These are phyloP conservation scores for Rutilus rutilus DNA, from an alignment of 2,113 vertebrate genomes.

Conservation along the genomic window DNA sequence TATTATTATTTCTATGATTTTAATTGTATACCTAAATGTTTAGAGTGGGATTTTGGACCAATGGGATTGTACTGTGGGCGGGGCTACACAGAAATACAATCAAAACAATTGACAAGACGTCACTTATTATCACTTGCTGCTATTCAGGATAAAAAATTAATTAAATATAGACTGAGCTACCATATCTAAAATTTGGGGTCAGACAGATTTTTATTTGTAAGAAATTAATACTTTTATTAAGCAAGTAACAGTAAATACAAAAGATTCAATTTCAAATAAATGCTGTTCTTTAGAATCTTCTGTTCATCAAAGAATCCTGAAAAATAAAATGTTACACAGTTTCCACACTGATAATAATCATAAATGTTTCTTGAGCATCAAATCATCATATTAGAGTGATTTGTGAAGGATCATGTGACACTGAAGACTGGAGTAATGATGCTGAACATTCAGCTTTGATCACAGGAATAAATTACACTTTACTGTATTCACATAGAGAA, in stretches of 20 bases:
- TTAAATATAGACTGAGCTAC: neutral
- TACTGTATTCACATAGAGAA: neutral
- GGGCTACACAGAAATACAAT: neutral
- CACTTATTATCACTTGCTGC: neutral
- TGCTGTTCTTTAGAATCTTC: neutral
- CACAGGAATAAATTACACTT: no score
- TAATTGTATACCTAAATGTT: no score
- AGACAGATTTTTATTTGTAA: neutral
- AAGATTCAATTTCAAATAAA: neutral
- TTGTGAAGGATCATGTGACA: no score
- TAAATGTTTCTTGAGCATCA: neutral
- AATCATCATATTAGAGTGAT: neutral
- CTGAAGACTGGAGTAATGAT: no score
- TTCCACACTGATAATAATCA: neutral
- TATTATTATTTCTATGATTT: no score
- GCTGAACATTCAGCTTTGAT: no score
- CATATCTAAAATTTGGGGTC: no score
- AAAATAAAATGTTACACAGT: neutral
- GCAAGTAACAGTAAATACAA: neutral
- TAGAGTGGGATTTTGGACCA: neutral
- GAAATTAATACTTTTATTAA: neutral
- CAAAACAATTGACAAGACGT: neutral
- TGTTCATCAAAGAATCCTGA: neutral
- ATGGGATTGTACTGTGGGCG: neutral
- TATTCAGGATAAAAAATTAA: neutral